Percentiles rank a stretch among this genome's conserved stretches.
These are phyloP conservation scores for Pan troglodytes DNA, from an alignment of 2,113 vertebrate genomes.

Conservation along the genomic window NHGRI_mPanTro3-v2.1_pri NC_072401.2:178470001-178470500, in stretches of 20 bases:
- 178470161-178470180: background rate
- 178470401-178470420: background rate
- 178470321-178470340: background rate
- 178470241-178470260: background rate
- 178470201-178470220: background rate
- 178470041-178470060: background rate
- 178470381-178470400: background rate
- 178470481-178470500: background rate
- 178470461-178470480: background rate
- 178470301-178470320: background rate
- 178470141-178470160: background rate
- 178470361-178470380: background rate
- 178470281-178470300: background rate
- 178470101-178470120: background rate
- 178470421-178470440: background rate
- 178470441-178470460: background rate
- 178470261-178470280: background rate
- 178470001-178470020: background rate
- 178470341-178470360: background rate
- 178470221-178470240: background rate
- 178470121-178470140: background rate
- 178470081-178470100: background rate
- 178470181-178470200: background rate
- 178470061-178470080: background rate
- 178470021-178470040: background rate